phyloP scores from a whole-genome alignment of 2,113 vertebrate species.

The Ellobius talpinus region DNA sequence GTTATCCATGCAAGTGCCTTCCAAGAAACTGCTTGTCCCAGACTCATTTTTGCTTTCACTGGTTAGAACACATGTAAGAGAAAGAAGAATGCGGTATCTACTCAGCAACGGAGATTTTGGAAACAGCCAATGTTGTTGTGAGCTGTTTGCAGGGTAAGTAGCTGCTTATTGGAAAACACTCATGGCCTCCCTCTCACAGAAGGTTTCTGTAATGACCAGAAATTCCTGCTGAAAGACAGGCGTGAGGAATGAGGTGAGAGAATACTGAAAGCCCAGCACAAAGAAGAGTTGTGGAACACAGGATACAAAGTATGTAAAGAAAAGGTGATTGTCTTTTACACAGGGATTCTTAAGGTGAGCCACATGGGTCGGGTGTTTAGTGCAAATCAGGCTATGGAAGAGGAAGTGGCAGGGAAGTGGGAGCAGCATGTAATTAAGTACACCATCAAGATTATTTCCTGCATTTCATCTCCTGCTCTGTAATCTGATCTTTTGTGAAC shows the following conservation, averaged over 20 bases:
- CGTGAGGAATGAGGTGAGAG: neutral
- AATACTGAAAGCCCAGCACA: neutral
- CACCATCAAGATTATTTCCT: neutral
- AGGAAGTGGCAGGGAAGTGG: rapidly evolving
- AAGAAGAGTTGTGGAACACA: neutral
- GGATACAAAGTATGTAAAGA: neutral
- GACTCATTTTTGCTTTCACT: neutral
- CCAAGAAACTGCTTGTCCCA: neutral
- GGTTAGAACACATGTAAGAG: neutral
- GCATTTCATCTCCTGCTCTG: neutral
- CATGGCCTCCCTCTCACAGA: neutral
- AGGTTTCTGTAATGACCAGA: neutral
- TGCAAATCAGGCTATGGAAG: neutral
- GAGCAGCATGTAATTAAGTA: neutral
- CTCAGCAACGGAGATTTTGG: neutral
- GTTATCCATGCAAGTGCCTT: neutral
- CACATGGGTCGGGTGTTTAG: neutral
- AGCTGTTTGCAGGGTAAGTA: neutral
- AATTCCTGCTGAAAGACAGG: neutral
- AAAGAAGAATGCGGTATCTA: neutral
- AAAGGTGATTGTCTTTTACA: neutral
- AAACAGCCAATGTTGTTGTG: neutral
- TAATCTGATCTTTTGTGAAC: neutral
- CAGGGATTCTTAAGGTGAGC: neutral
- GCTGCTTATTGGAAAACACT: neutral